Base-by-base conservation (phyloP, 2,113 vertebrate genomes). In the Oenanthe melanoleuca region DNA sequence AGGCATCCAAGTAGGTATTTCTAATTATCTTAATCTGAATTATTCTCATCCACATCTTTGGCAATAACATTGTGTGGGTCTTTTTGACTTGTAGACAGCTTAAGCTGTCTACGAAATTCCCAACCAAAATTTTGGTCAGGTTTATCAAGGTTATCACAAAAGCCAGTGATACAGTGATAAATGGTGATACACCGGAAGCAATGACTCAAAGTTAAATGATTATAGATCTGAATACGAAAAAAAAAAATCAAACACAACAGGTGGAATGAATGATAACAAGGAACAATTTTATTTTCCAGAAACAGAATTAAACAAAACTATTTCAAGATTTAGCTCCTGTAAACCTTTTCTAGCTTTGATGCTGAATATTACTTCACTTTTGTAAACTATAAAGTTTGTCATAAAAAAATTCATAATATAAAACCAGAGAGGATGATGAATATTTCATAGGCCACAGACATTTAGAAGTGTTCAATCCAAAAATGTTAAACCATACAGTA, bases 121-220 rank as follows among this genome's bases (percentile, higher is more conserved):
- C 53, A 69, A 57, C 5, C 4, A 60, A 5, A 75, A 47, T 64
- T 86, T 75, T 22, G 12, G 31, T 44, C 37, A 44, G 5, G 29
- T 85, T 53, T 73, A 3, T 37, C 40, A 18, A 33, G 6, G 14
- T 2, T 59, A 52, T 12, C 47, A 63, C 23, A 80, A 71, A 71
- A 88, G 13, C 8, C 23, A 55, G 15, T 52, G 49, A 50, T 45
- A 23, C 26, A 55, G 11, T 50, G 49, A 16, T 45, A 23, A 50
- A 4, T 60, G 18, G 9, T 49, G 19, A n/a, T 44, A 59, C 6
- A 57, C 20, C 20, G 25, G 44, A 79, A 92, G 14, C 9, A 87
- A 64, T 0, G 0, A n/a, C 13, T 66, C 19, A 28, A 55, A 63
- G 29, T 3, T 42, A 31, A 70, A 79, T 37, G 2, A 53, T 17